Evolutionary conservation across 2,888 invertebrate genomes (phyloP), one percentile per base, ranked within the genome.

Genomic region (Epirrhoe tristata): DNA sequence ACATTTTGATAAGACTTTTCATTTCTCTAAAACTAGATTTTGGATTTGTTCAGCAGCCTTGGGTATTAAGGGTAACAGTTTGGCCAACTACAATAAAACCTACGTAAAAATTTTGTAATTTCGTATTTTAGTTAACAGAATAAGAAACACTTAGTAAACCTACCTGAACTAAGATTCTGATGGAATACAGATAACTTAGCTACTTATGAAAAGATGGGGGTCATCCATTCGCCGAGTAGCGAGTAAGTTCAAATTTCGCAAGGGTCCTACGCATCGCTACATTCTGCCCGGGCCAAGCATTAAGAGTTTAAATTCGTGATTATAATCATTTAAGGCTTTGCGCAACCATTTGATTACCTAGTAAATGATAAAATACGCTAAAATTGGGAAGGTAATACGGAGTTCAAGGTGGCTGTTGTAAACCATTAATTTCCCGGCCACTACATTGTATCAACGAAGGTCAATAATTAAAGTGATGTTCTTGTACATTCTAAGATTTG

Each of bases 171-270:
- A 10, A 39, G 39, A 46, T 14, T 46, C 5, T 6, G 46, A 4
- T 14, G 46, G n/a, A 32, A n/a, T 17, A 34, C 43, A 64, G 34
- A 8, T 16, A 10, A 34, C 3, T 10, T 10, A 72, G 74, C 72
- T 76, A 70, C 70, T 70, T 3, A 53, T 58, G 59, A 74, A 52
- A 54, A 58, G 54, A 69, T 69, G 71, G 73, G 75, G 81, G 80
- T 81, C 81, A 80, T 78, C 78, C 81, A 71, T 72, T 78, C 79
- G 76, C 79, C 72, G 55, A 63, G 63, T 63, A 66, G 59, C 68
- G 65, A 66, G 60, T 65, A 65, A 71, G 69, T 71, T 72, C 73
- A 71, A 59, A 74, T 82, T 79, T 78, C 79, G 78, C 76, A 81
- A 82, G 67, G 48, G 58, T 52, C 70, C 67, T 69, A 70, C 71